phyloP scores from a whole-genome alignment of 2,797 vertebrate genomes.

The Eurystomus glaucurus region DNA sequence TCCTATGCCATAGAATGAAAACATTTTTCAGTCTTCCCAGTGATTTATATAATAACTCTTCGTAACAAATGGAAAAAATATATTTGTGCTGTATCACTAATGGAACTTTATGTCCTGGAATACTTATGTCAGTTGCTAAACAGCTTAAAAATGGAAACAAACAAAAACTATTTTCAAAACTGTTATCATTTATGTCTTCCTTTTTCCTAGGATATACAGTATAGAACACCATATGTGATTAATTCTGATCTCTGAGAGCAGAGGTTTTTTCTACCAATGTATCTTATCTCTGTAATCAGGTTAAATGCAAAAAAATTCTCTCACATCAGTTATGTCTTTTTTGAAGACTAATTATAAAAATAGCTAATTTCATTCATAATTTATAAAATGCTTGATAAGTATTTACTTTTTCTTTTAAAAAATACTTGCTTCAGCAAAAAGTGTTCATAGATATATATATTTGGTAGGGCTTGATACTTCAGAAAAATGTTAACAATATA shows the following conservation, averaged over 20 bases:
- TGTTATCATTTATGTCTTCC: background rate
- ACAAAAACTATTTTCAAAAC: background rate
- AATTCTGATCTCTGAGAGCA: background rate
- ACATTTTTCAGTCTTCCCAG: background rate
- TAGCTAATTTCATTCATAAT: background rate
- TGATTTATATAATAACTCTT: background rate
- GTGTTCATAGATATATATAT: background rate
- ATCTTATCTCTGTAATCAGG: background rate
- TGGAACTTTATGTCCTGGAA: background rate
- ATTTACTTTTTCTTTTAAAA: background rate
- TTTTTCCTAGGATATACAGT: background rate
- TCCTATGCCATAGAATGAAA: background rate
- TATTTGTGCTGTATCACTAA: background rate
- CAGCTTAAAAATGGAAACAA: background rate
- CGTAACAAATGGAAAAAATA: background rate
- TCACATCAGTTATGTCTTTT: background rate
- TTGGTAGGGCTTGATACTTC: background rate
- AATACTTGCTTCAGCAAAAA: background rate
- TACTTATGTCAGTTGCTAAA: background rate
- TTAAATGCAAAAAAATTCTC: background rate
- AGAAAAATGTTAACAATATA: background rate
- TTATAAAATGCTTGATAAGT: background rate
- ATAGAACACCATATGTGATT: background rate
- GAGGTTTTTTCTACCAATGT: background rate
- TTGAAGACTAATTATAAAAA: constrained; percentile 14